Conservation (phyloP, 2,113 vertebrate species). For the Ivindomyrus marchei region DNA sequence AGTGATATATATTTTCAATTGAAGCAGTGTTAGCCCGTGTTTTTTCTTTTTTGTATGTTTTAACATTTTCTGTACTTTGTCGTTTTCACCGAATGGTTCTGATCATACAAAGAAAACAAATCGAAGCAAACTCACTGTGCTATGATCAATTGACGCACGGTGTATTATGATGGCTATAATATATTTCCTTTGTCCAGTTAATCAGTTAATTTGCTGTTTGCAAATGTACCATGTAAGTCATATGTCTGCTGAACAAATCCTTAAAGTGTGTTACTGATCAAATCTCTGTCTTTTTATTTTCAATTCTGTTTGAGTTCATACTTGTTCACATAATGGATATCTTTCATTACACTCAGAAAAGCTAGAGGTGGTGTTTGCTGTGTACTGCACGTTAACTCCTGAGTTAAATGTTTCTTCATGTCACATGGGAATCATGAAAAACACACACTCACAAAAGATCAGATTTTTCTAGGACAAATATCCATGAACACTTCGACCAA, state of each 20-base stretch:
- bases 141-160: background rate
- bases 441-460: background rate
- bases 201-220: background rate
- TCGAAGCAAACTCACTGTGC: constrained; percentile 4
- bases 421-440: background rate
- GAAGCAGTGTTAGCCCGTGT: background rate
- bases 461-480: background rate
- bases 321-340: background rate
- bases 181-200: background rate
- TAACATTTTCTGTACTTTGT: background rate
- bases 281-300: constrained; percentile 11
- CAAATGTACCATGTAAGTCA: constrained; percentile 3
- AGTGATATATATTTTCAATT: background rate
- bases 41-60: background rate
- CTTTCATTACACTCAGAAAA: background rate
- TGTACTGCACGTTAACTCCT: background rate
- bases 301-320: background rate
- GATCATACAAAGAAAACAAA: background rate
- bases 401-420: background rate
- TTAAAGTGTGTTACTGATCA: constrained; percentile 10
- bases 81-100: background rate
- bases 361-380: background rate
- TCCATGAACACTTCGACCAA: background rate
- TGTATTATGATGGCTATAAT: background rate
- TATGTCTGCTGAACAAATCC: background rate